phyloP scores from a whole-genome alignment of 2,888 invertebrate species.

The Panopea generosa region DNA sequence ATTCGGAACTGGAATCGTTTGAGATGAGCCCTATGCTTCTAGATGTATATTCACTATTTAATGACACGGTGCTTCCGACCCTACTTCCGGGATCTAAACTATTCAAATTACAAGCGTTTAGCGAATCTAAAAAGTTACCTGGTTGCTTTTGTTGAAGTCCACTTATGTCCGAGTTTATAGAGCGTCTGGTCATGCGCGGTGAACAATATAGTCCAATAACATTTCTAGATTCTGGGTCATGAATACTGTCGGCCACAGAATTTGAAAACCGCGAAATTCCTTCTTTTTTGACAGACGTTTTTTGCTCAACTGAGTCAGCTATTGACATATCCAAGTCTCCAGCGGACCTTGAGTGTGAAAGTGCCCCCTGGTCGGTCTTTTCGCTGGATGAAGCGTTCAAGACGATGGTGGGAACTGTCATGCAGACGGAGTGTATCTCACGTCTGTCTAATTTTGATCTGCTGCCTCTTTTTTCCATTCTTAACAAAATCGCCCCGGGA shows the following conservation, averaged over 20 bases:
- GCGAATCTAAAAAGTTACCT: constrained; percentile 35
- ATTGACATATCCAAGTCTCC: constrained; percentile 62
- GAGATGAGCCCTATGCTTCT: constrained; percentile 79
- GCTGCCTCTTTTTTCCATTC: constrained; percentile 36
- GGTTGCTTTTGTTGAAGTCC: constrained; percentile 28
- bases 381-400: constrained; percentile 51
- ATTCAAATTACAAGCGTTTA: constrained; percentile 50
- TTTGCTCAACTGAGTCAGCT: constrained; percentile 20
- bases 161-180: constrained; percentile 51
- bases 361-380: constrained; percentile 18
- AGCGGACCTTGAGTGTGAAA: constrained; percentile 67
- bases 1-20: constrained; percentile 75
- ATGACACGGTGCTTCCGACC: constrained; percentile 74
- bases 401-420: constrained; percentile 67
- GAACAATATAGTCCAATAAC: constrained; percentile 78
- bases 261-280: constrained; percentile 39
- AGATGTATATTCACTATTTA: constrained; percentile 79
- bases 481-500: neutral
- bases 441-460: constrained; percentile 47
- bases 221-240: constrained; percentile 50
- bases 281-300: constrained; percentile 34
- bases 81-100: constrained; percentile 71
- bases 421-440: constrained; percentile 67
- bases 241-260: constrained; percentile 47
- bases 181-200: constrained; percentile 73